phyloP scores from a whole-genome alignment of 2,113 vertebrate genomes.

The Mionectes macconnelli region DNA sequence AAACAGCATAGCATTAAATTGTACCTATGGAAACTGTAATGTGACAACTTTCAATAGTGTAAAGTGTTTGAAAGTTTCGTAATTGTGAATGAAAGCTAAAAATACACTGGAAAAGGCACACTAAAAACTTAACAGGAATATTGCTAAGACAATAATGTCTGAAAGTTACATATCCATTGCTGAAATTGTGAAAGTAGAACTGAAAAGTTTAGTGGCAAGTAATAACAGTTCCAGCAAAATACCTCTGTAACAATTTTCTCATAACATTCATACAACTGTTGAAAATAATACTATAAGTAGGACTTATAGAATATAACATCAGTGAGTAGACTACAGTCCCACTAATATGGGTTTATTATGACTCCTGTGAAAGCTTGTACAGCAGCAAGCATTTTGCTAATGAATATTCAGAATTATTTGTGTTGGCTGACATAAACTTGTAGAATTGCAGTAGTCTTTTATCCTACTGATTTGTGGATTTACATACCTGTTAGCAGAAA shows the following conservation, averaged over 20 bases:
- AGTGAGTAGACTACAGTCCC: background rate
- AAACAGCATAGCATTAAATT: background rate
- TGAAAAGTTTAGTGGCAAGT: background rate
- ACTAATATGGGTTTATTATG: background rate
- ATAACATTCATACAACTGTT: background rate
- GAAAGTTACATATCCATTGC: background rate
- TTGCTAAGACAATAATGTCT: background rate
- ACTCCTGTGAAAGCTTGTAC: background rate
- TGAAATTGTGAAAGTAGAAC: background rate
- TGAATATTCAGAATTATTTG: background rate
- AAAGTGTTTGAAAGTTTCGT: background rate
- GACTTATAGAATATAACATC: background rate
- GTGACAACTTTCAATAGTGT: background rate
- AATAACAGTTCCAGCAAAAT: background rate
- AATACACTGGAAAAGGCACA: background rate
- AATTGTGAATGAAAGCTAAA: constrained; percentile 8
- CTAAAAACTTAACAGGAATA: background rate
- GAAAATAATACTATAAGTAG: background rate
- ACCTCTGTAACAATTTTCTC: background rate
- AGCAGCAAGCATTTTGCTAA: constrained; percentile 15
- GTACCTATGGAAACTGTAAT: background rate
- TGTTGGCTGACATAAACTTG: background rate
- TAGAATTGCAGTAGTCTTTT: background rate
- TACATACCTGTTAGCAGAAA: background rate
- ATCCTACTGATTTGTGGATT: background rate